phyloP scores from a whole-genome alignment of 2,113 vertebrate genomes.

The Corythoichthys haematopterus region DNA sequence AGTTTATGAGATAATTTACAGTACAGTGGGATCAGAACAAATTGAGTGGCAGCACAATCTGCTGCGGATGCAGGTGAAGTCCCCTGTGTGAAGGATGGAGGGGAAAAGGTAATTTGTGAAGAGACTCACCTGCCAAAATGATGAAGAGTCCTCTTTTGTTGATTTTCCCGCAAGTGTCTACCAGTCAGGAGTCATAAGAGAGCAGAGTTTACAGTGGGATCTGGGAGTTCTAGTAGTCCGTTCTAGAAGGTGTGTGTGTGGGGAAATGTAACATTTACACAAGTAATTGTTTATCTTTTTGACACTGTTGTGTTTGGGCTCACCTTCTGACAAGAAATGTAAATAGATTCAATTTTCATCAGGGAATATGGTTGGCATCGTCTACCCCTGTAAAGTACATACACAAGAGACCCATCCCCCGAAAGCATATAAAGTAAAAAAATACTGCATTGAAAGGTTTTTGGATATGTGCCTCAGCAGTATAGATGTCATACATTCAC shows the following conservation, averaged over 20 bases:
- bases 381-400: constrained; percentile 16
- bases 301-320: constrained; percentile 50
- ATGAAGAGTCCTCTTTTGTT: constrained; percentile 82
- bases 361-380: constrained; percentile 30
- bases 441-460: too few relatives aligned
- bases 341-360: constrained; percentile 55
- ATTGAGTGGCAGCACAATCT: constrained; percentile 64
- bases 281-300: constrained; percentile 45
- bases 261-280: constrained; percentile 54
- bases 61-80: constrained; percentile 73
- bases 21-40: constrained; percentile 47
- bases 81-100: constrained; percentile 79
- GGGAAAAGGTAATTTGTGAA: constrained; percentile 84
- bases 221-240: constrained; percentile 68
- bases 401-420: too few relatives aligned
- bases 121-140: constrained; percentile 86
- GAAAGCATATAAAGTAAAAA: too few relatives aligned
- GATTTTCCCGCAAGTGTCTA: constrained; percentile 70
- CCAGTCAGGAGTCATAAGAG: constrained; percentile 77
- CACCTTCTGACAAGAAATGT: constrained; percentile 50
- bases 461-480: too few relatives aligned
- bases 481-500: too few relatives aligned
- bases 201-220: constrained; percentile 74
- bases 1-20: constrained; percentile 64
- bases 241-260: constrained; percentile 35